phyloP scores from a whole-genome alignment of 2,113 vertebrate genomes.

The Cariama cristata region DNA sequence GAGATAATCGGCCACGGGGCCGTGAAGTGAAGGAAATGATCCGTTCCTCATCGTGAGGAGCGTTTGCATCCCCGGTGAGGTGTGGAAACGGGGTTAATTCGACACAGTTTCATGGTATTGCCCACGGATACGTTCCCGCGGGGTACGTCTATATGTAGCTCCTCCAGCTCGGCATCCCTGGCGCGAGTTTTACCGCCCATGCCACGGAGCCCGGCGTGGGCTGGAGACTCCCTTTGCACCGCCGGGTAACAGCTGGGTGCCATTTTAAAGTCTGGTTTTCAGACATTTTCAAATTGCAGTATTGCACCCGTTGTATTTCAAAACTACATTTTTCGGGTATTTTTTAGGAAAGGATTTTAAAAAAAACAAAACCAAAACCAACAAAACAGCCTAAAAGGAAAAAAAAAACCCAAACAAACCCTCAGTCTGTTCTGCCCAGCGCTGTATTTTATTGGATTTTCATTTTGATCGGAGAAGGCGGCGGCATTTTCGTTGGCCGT shows the following conservation, averaged over 20 bases:
- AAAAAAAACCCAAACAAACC: not conserved
- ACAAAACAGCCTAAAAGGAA: not conserved
- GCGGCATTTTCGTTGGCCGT: not conserved
- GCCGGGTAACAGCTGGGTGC: not conserved
- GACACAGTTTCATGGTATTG: no score
- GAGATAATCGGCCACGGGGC: not conserved
- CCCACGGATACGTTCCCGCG: accelerated
- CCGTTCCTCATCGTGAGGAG: not conserved
- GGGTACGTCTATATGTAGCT: not conserved
- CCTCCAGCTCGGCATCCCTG: not conserved
- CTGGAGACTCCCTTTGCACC: not conserved
- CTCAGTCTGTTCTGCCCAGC: not conserved
- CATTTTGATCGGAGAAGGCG: not conserved
- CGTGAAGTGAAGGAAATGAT: not conserved
- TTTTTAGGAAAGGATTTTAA: not conserved
- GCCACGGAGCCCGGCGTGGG: accelerated
- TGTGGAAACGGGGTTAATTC: not conserved
- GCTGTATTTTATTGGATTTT: not conserved
- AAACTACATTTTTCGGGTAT: not conserved
- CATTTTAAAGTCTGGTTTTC: not conserved
- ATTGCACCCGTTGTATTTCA: not conserved
- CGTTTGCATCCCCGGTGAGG: not conserved
- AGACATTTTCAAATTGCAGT: not conserved
- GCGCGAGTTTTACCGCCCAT: not conserved
- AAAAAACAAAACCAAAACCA: not conserved